These are phyloP conservation scores for Chaetops frenatus DNA, from an alignment of 2,113 vertebrate species.

Conservation along the genomic window DNA sequence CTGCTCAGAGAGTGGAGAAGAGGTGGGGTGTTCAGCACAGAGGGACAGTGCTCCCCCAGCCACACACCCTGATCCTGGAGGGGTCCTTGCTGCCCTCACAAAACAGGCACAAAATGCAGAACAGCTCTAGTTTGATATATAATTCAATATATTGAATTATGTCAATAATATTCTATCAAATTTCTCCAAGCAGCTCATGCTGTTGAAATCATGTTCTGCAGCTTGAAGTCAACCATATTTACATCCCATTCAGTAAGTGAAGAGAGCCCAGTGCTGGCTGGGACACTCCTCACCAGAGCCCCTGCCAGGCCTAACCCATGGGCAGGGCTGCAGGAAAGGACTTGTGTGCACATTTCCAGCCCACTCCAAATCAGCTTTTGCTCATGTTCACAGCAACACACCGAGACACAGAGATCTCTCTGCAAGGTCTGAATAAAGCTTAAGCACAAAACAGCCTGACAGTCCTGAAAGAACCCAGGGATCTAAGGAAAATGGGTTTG, in stretches of 20 bases:
- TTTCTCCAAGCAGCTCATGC: not conserved
- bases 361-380: not conserved
- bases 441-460: not conserved
- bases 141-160: not conserved
- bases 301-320: not conserved
- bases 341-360: not conserved
- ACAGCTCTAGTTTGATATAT: not conserved
- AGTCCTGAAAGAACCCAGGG: conserved; percentile 6
- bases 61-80: not conserved
- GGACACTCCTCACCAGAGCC: not conserved
- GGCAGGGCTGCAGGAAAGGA: not conserved
- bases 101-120: not conserved
- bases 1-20: not conserved
- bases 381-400: not conserved
- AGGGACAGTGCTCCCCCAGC: not conserved
- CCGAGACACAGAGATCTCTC: not conserved
- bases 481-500: conserved; percentile 41
- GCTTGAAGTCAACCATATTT: not conserved
- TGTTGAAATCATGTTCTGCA: not conserved
- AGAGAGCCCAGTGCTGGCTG: not conserved
- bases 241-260: not conserved
- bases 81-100: not conserved
- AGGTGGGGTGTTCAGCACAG: too few species aligned
- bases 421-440: not conserved
- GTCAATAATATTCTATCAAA: not conserved